Evolutionary conservation across 2,113 vertebrate genomes (phyloP), one percentile per base, ranked within the genome.

Genomic region (Stigmatopora nigra): DNA sequence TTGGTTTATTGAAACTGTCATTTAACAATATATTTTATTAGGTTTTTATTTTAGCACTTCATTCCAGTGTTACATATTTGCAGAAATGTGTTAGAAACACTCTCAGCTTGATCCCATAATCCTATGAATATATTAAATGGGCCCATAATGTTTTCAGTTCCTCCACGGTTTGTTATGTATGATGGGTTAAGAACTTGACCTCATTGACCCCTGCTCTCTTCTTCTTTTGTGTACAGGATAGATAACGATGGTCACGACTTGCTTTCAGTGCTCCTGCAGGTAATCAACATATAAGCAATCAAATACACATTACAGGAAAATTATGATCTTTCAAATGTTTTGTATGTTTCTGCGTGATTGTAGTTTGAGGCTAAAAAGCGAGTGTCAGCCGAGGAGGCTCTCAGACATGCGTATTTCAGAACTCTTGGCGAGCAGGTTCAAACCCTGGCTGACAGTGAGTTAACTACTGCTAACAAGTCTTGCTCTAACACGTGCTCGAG

Each of bases 221-320:
- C 0, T 47, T 31, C 19, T 53, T 78, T 65, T 70, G 74, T 62
- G 44, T 52, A 68, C 90, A 96, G 94, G 88, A 91, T 96, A 89
- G 93, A 95, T 86, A 92, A 64, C 0, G 93, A 95, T 0, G 94
- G 93, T 49, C 91, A 91, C 45, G 90, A 93, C 70, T 86, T 96
- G 77, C 87, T 96, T 13, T 88, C 88, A 64, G 79, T 92, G 83
- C 90, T 95, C 64, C 88, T 96, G 67, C 92, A 94, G 92, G 94
- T 95, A 77, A 88, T 82, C 0, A 41, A 61, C 31, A 46, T 71
- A 46, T 19, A n/a, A 19, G 5, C 16, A 56, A 44, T 12, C 0
- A 44, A 13, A 11, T 17, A 58, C 3, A 25, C 10, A 17, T 55
- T 44, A 7, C 5, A 22, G 46, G 48, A 5, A 47, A 11, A 12